Evolutionary conservation across 2,797 vertebrate species (phyloP).

Genomic region (Myripristis jacobus): DNA sequence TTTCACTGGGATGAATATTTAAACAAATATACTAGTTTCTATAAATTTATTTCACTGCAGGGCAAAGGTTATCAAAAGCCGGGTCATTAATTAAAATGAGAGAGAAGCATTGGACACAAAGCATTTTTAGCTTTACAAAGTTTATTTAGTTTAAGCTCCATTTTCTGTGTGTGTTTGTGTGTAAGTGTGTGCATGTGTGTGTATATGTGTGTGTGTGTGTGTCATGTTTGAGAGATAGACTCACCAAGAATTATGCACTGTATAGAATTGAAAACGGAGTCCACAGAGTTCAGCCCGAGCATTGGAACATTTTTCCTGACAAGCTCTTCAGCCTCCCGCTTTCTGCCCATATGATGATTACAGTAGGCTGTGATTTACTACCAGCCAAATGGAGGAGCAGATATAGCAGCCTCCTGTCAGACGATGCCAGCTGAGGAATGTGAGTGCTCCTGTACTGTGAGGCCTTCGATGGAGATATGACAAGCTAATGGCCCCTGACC

Average conservation of each 20-base stretch:
- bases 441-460: slow-evolving; percentile 27
- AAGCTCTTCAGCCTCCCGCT: neutral
- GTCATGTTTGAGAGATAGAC: neutral
- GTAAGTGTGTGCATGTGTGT: slow-evolving; percentile 31
- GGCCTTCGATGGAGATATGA: slow-evolving; percentile 86
- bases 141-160: neutral
- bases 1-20: neutral
- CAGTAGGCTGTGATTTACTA: slow-evolving; percentile 45
- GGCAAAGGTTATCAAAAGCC: neutral
- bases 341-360: slow-evolving; percentile 33
- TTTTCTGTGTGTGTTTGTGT: neutral
- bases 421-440: slow-evolving; percentile 61
- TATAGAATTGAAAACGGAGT: slow-evolving; percentile 23
- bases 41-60: neutral
- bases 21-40: neutral
- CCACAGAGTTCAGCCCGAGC: slow-evolving; percentile 15
- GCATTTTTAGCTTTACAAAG: neutral
- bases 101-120: neutral
- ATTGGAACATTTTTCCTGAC: neutral
- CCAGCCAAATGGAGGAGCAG: slow-evolving; percentile 34
- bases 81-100: neutral
- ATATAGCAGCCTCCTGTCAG: slow-evolving; percentile 37
- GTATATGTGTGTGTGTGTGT: neutral
- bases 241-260: neutral
- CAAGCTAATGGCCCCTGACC: slow-evolving; percentile 59